These are phyloP conservation scores for Caenorhabditis brenneri DNA, from an alignment of 1,140 invertebrate species.

Conservation along the genomic window DNA sequence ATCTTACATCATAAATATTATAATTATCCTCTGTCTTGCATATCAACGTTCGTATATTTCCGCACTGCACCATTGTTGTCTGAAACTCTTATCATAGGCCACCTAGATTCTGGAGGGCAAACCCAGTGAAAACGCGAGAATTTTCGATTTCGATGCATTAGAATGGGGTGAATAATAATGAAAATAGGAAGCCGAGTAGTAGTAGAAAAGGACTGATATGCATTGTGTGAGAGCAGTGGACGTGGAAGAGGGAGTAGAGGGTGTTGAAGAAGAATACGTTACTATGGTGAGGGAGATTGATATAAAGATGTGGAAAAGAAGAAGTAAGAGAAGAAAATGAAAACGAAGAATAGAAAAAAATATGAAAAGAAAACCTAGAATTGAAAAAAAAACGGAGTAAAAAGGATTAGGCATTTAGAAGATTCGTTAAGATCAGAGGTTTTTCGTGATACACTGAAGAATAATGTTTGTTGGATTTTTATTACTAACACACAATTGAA, in stretches of 20 bases:
- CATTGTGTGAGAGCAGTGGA: background rate
- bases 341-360: too few relatives aligned
- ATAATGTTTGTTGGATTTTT: too few relatives aligned
- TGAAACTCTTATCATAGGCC: background rate
- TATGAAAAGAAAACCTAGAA: too few relatives aligned
- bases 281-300: too few relatives aligned
- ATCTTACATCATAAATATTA: constrained; percentile 20
- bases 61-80: constrained; percentile 26
- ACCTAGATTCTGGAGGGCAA: background rate
- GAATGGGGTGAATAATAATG: background rate
- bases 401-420: too few relatives aligned
- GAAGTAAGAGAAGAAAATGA: too few relatives aligned
- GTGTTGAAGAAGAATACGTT: background rate
- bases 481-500: too few relatives aligned
- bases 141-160: constrained; percentile 14
- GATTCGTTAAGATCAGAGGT: too few relatives aligned
- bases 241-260: background rate
- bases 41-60: background rate
- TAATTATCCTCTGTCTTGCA: background rate
- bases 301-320: too few relatives aligned
- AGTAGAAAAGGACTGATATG: background rate
- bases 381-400: too few relatives aligned
- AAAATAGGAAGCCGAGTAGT: background rate
- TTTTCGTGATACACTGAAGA: too few relatives aligned
- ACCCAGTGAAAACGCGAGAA: constrained; percentile 13